A percentile compares a stretch with the other conserved stretches of the same genome.
These are phyloP conservation scores for Coregonus ussuriensis DNA, from an alignment of 2,797 vertebrate genomes.

Conservation along the genomic window DNA sequence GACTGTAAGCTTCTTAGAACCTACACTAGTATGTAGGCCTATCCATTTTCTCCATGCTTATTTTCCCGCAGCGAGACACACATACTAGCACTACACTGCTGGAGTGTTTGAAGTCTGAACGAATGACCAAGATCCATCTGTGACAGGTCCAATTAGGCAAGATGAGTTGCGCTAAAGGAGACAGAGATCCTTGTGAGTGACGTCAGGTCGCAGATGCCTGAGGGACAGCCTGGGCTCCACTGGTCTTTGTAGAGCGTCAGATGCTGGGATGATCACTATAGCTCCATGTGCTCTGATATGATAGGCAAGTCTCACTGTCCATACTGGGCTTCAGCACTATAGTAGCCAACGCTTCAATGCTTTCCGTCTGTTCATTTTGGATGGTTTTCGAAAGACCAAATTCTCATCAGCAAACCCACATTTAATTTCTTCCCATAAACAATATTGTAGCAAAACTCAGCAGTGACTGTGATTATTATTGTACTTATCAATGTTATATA, in stretches of 20 bases:
- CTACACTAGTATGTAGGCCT: slow-evolving; percentile 22
- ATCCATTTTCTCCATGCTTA: not conserved
- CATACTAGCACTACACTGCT: not conserved
- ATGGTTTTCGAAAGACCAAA: not conserved
- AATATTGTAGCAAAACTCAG: not conserved
- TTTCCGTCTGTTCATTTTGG: not conserved
- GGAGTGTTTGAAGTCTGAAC: slow-evolving; percentile 15
- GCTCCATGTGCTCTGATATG: not conserved
- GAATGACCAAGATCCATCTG: not conserved
- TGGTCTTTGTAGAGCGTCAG: not conserved
- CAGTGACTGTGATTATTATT: not conserved
- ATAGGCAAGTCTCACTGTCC: not conserved
- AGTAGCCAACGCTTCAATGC: not conserved
- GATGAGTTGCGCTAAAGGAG: slow-evolving; percentile 24
- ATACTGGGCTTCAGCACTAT: not conserved
- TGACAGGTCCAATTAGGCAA: slow-evolving; percentile 21
- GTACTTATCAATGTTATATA: not conserved
- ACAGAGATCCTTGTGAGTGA: slow-evolving; percentile 18
- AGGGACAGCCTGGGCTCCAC: slow-evolving; percentile 24
- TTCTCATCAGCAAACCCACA: not conserved
- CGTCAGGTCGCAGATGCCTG: slow-evolving; percentile 4
- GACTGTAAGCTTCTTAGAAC: slow-evolving; percentile 31
- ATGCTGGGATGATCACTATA: not conserved
- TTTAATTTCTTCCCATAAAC: not conserved
- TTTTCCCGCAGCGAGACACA: slow-evolving; percentile 19